A percentile compares a stretch with the other conserved stretches of the same genome.
phyloP scores from a whole-genome alignment of 2,113 vertebrate genomes.

The Misgurnus anguillicaudatus region DNA sequence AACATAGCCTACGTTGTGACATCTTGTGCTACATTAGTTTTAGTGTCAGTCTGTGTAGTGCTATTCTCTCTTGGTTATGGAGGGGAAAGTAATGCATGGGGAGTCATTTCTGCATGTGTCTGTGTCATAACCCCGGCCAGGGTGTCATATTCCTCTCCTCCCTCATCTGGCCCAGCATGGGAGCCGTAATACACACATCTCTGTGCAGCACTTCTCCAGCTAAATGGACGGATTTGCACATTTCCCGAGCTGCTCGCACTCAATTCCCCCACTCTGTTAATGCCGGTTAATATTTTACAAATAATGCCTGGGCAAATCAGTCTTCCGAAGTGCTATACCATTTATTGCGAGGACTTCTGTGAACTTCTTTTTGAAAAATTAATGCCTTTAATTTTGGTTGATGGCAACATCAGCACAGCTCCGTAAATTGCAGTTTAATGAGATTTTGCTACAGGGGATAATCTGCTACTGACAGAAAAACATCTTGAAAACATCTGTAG shows the following conservation, averaged over 20 bases:
- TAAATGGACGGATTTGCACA: slow-evolving; percentile 83
- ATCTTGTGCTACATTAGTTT: slow-evolving; percentile 39
- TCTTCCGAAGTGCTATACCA: slow-evolving; percentile 97
- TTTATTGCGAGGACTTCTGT: slow-evolving; percentile 97
- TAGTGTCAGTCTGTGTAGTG: slow-evolving; percentile 32
- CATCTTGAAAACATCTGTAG: slow-evolving; percentile 99
- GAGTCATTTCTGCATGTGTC: slow-evolving; percentile 39
- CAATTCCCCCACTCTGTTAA: slow-evolving; percentile 89
- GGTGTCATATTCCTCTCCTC: slow-evolving; percentile 79
- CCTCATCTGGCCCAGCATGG: slow-evolving; percentile 83
- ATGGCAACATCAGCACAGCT: slow-evolving; percentile 99
- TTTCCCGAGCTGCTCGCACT: slow-evolving; percentile 81
- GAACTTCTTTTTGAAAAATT: slow-evolving; percentile 97
- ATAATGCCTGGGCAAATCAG: slow-evolving; percentile 97
- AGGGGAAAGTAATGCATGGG: slow-evolving; percentile 36
- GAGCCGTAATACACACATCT: slow-evolving; percentile 84
- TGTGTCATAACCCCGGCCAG: slow-evolving; percentile 73
- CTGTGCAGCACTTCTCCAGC: slow-evolving; percentile 70
- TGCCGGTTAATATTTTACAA: slow-evolving; percentile 93
- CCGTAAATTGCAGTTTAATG: slow-evolving; percentile 99
- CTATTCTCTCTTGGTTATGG: slow-evolving; percentile 31
- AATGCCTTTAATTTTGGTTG: slow-evolving; percentile 99
- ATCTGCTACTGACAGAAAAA: slow-evolving; percentile 99
- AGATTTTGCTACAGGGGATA: slow-evolving; percentile 99
- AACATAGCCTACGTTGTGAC: not conserved